These are phyloP conservation scores for Pelagia noctiluca DNA, from an alignment of 30 jellyfish, hydroid and myxozoan genomes.

Conservation along the genomic window DNA sequence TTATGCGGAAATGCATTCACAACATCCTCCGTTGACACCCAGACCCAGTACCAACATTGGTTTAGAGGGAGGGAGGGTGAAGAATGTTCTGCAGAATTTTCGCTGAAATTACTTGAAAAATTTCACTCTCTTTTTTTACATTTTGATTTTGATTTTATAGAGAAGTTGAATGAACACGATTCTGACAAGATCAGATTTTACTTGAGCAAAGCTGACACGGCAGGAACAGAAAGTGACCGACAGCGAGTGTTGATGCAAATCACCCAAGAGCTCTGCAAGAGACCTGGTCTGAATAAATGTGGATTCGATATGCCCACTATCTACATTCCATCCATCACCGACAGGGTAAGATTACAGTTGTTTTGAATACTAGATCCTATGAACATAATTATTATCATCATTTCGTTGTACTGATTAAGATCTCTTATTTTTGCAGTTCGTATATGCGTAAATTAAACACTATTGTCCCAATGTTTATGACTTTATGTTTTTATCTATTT, in stretches of 20 bases:
- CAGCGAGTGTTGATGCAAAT: constrained; percentile 97
- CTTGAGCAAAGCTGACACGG: constrained; percentile 97
- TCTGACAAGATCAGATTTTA: constrained; percentile 83
- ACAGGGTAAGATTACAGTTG: constrained; percentile 83
- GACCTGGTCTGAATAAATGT: constrained; percentile 97
- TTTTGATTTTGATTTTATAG: constrained; percentile 26
- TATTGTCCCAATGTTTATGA: no score
- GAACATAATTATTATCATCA: no score
- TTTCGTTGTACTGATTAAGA: no score
- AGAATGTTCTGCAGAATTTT: no score
- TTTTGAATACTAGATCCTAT: no score
- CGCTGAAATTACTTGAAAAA: no score
- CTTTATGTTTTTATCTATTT: background rate
- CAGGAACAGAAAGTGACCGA: constrained; percentile 99
- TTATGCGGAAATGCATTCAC: no score
- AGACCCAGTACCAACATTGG: no score
- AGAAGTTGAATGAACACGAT: constrained; percentile 81
- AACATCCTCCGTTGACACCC: no score
- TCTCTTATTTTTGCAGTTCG: no score
- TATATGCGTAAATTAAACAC: no score
- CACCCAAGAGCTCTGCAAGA: constrained; percentile 96
- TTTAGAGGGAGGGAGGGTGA: no score
- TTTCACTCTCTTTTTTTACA: background rate
- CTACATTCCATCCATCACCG: constrained; percentile 88
- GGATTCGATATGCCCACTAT: constrained; percentile 99